Conservation (phyloP, 2,113 vertebrate genomes). For the Hippocampus zosterae region DNA sequence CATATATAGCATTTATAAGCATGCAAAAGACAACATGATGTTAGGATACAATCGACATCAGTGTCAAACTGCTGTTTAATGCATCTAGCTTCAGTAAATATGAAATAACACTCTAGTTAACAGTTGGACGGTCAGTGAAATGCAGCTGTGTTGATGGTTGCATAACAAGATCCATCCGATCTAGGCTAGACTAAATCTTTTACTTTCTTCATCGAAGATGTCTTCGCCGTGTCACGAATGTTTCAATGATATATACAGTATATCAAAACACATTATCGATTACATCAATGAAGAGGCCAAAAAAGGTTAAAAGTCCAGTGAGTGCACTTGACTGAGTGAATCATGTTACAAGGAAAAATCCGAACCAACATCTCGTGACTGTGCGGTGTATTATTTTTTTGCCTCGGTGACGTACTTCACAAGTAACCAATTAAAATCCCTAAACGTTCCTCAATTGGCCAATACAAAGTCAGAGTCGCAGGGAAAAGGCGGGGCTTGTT, state of each 20-base stretch:
- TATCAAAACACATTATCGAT: too few species aligned
- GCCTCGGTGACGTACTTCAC: neutral
- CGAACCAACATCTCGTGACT: conserved; percentile 6
- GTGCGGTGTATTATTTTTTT: neutral
- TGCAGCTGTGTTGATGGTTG: too few species aligned
- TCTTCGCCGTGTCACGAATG: too few species aligned
- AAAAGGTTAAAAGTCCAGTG: neutral
- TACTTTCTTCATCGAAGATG: too few species aligned
- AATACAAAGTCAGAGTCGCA: neutral
- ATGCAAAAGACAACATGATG: neutral
- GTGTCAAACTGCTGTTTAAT: neutral
- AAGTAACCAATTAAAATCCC: neutral
- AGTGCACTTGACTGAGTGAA: neutral
- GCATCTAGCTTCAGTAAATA: too few species aligned
- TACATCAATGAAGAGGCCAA: neutral
- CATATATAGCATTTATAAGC: too few species aligned
- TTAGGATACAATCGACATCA: neutral
- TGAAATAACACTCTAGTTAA: too few species aligned
- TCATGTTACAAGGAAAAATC: neutral
- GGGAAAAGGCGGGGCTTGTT: neutral
- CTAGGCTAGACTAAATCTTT: too few species aligned
- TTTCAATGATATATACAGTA: too few species aligned
- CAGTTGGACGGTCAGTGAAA: too few species aligned
- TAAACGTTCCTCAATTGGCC: neutral
- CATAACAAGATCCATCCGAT: too few species aligned